phyloP scores from a whole-genome alignment of 2,113 vertebrate species.

The Anhinga rufa region DNA sequence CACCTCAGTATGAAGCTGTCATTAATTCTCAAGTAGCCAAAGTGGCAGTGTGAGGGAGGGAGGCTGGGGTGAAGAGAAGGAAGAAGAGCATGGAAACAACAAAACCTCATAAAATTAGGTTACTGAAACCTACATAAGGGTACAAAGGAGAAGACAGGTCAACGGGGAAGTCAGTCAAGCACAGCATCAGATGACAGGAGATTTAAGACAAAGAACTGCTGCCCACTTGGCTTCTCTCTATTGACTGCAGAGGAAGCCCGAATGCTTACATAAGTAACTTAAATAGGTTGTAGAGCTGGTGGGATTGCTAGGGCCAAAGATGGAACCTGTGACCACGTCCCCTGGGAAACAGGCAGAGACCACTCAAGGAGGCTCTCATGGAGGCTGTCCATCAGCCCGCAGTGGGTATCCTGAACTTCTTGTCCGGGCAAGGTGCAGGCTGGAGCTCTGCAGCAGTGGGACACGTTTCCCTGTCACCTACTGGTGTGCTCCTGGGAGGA shows the following conservation, averaged over 20 bases:
- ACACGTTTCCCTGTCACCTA: neutral
- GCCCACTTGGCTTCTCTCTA: neutral
- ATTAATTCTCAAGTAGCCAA: neutral
- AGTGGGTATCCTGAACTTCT: neutral
- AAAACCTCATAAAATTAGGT: neutral
- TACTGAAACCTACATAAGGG: neutral
- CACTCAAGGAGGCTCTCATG: neutral
- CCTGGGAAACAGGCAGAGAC: neutral
- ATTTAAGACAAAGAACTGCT: neutral
- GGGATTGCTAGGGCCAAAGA: neutral
- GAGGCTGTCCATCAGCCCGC: neutral
- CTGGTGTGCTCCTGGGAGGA: neutral
- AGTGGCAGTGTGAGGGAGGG: neutral
- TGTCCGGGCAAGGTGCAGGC: neutral
- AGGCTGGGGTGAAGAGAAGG: neutral
- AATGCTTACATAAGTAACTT: neutral
- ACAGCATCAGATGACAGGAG: neutral
- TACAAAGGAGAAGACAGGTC: neutral
- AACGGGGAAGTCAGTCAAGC: neutral
- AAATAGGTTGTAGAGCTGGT: neutral
- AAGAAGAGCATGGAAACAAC: neutral
- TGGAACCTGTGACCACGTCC: neutral
- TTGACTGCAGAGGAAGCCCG: neutral
- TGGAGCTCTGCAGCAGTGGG: neutral
- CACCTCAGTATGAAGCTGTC: neutral